Conservation (phyloP, 2,797 vertebrate genomes). For the Crypturellus tataupa region DNA sequence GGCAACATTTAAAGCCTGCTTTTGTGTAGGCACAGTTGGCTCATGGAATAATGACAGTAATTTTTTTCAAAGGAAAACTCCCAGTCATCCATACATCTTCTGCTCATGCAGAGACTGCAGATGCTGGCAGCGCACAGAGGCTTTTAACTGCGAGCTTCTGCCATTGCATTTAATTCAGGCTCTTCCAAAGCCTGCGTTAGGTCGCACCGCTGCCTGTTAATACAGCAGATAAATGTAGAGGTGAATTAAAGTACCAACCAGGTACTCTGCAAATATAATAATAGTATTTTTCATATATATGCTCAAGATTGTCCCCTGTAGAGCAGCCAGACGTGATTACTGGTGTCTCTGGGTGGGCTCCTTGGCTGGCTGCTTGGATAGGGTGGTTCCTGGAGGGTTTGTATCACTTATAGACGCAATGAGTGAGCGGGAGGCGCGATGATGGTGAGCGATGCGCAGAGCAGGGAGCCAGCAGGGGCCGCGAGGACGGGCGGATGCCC, state of each 20-base stretch:
- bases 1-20: not conserved
- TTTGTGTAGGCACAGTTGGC: not conserved
- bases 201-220: not conserved
- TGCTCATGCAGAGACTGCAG: not conserved
- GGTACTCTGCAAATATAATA: not conserved
- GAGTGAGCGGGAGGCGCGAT: not conserved
- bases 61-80: not conserved
- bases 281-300: not conserved
- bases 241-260: not conserved
- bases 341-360: not conserved
- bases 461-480: not conserved
- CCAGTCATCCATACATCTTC: not conserved
- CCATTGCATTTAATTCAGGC: not conserved
- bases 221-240: not conserved
- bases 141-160: not conserved
- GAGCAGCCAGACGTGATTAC: not conserved
- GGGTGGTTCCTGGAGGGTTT: not conserved
- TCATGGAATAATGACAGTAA: not conserved
- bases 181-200: not conserved
- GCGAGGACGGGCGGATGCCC: not conserved
- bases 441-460: not conserved
- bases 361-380: not conserved
- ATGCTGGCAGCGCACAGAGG: not conserved
- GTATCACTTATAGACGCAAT: not conserved
- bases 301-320: not conserved